Conservation (phyloP, 2,113 vertebrate genomes). For the Vidua chalybeata region DNA sequence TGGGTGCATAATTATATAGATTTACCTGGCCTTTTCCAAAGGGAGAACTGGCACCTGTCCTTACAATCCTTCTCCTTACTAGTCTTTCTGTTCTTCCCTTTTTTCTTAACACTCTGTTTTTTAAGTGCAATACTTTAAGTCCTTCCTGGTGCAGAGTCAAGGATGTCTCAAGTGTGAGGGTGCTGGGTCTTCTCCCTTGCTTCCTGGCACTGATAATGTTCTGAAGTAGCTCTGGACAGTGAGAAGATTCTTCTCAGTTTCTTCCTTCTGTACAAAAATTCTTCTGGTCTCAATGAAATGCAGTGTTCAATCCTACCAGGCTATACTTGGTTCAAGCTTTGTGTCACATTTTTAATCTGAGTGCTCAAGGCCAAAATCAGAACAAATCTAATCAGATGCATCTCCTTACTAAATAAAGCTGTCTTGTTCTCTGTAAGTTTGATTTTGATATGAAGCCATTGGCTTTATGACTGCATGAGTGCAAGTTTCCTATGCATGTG, state of each 20-base stretch:
- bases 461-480: neutral
- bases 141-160: neutral
- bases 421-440: neutral
- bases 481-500: constrained; percentile 8
- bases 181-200: neutral
- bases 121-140: neutral
- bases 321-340: neutral
- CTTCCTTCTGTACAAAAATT: neutral
- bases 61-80: neutral
- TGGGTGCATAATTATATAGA: constrained; percentile 51
- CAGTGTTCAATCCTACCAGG: neutral
- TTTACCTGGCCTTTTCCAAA: constrained; percentile 52
- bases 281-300: neutral
- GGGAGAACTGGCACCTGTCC: constrained; percentile 3
- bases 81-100: neutral
- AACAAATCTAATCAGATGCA: neutral
- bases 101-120: neutral
- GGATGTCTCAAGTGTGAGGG: neutral
- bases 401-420: neutral
- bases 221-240: neutral
- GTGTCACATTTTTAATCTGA: neutral
- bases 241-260: neutral
- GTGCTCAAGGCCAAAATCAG: neutral
- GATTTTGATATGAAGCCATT: neutral
- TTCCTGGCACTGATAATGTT: neutral